phyloP scores from a whole-genome alignment of 92 coral and sea anemone species.

The Siderastrea siderea region DNA sequence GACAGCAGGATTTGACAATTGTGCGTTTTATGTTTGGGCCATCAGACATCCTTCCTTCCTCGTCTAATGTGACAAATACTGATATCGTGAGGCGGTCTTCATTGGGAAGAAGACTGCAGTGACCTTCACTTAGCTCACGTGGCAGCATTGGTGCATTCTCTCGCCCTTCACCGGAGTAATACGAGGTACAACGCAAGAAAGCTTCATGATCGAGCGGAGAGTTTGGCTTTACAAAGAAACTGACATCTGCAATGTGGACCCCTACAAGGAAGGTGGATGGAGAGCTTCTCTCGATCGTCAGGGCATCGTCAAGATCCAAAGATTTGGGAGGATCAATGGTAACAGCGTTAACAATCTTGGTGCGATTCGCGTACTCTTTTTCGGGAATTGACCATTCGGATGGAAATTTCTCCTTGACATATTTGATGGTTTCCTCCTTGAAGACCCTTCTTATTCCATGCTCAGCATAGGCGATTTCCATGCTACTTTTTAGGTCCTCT shows the following conservation, averaged over 20 bases:
- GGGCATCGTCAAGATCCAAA: slow-evolving; percentile 92
- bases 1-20: slow-evolving; percentile 76
- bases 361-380: slow-evolving; percentile 58
- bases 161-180: slow-evolving; percentile 75
- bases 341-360: slow-evolving; percentile 62
- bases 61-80: slow-evolving; percentile 61
- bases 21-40: slow-evolving; percentile 65
- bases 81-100: slow-evolving; percentile 87
- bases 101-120: slow-evolving; percentile 81
- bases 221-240: slow-evolving; percentile 82
- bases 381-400: slow-evolving; percentile 70
- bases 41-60: slow-evolving; percentile 57
- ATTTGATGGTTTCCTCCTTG: slow-evolving; percentile 9
- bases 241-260: slow-evolving; percentile 96
- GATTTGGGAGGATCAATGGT: slow-evolving; percentile 91
- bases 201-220: slow-evolving; percentile 85
- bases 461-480: slow-evolving; percentile 77
- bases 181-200: slow-evolving; percentile 80
- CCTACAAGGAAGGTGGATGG: slow-evolving; percentile 66
- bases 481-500: slow-evolving; percentile 48
- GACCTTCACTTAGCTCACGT: slow-evolving; percentile 72
- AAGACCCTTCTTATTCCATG: slow-evolving; percentile 65
- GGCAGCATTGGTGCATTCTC: slow-evolving; percentile 90
- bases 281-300: slow-evolving; percentile 62
- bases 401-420: slow-evolving; percentile 53